These are phyloP conservation scores for Trachymyrmex septentrionalis DNA, from an alignment of 1,140 invertebrate genomes.

Conservation along the genomic window DNA sequence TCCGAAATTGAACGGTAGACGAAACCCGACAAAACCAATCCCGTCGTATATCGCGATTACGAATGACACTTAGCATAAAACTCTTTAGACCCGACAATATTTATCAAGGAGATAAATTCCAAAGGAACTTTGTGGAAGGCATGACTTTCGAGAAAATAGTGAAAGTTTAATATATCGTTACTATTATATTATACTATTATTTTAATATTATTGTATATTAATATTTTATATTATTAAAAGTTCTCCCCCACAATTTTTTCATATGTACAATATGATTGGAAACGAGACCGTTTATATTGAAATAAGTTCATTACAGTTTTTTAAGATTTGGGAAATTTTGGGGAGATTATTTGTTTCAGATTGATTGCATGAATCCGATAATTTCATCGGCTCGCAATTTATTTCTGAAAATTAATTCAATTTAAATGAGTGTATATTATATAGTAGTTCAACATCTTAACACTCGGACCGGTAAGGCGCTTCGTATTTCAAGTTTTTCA, in stretches of 20 bases:
- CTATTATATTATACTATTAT: neutral
- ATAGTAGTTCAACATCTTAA: too few species aligned
- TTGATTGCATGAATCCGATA: too few species aligned
- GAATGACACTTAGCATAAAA: constrained; percentile 13
- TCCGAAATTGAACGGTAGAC: constrained; percentile 31
- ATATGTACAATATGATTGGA: constrained; percentile 1
- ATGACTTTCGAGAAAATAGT: neutral
- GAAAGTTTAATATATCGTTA: neutral
- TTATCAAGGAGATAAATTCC: constrained; percentile 7
- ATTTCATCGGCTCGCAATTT: too few species aligned
- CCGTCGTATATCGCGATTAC: constrained; percentile 33
- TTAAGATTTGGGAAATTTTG: too few species aligned
- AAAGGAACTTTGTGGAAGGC: neutral
- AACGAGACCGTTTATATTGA: too few species aligned
- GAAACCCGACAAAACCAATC: constrained; percentile 5
- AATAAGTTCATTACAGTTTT: too few species aligned
- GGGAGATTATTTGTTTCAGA: too few species aligned
- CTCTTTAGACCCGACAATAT: constrained; percentile 4
- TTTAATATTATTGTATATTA: neutral
- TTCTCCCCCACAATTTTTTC: neutral
- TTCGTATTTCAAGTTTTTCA: too few species aligned
- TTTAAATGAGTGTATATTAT: too few species aligned
- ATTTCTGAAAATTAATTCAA: too few species aligned
- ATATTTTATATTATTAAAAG: neutral
- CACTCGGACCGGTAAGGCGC: too few species aligned